Base-by-base conservation (phyloP, 2,888 invertebrate genomes). In the Eristalinus sepulchralis region DNA sequence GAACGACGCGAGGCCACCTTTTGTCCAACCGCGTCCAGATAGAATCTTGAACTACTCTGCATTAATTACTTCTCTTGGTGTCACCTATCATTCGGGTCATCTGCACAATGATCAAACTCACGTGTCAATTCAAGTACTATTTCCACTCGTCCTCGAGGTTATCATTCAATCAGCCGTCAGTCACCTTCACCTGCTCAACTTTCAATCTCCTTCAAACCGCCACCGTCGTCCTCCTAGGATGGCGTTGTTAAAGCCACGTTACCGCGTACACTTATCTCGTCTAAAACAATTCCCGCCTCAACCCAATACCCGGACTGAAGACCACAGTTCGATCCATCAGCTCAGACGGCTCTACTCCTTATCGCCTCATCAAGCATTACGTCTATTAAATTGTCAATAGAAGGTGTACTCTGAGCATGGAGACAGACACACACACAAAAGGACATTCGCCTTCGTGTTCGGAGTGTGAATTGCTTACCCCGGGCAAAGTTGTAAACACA, bases 401-500 rank as follows among this genome's bases (percentile, higher is more conserved):
- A 75, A 75, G 68, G 76, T 55, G 68, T 31, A 47, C 31, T 64
- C 31, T 34, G 11, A 53, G 62, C 27, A 62, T 47, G 17, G n/a
- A 2, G 22, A 13, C 27, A 2, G 36, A n/a, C 20, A n/a, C 34
- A 27, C 17, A 59, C 20, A 20, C 17, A 59, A 9, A 20, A 39
- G 63, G 22, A 47, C 27, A 4, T 10, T 53, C 2, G 11, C 47
- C 11, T 17, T 53, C 2, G 11, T 47, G 24, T 47, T 27, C 13
- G 24, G 62, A 55, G 47, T 72, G 67, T 59, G 63, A 22, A 67
- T 77, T 81, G 79, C 79, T 79, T 75, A 79, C 83, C 79, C 78
- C 17, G 71, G 79, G 78, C 66, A 83, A 83, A 79, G 86, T 83
- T 83, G 86, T 83, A 86, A 86, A 86, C 86, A 86, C 86, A 86